Conservation (phyloP, 2,888 invertebrate genomes). For the Leistus spinibarbis region DNA sequence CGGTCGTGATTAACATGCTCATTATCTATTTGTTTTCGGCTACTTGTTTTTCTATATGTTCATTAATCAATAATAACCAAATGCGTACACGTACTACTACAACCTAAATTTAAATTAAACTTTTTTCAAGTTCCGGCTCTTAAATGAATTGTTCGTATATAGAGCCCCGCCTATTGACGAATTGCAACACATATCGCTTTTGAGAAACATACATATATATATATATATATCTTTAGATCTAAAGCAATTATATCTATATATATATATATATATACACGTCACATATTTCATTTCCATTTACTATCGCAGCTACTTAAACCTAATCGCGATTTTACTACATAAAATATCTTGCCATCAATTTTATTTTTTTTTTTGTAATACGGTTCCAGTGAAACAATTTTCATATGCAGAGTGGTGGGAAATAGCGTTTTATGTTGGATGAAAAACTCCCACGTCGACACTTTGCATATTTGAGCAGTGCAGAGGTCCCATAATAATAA, state of each 20-base stretch:
- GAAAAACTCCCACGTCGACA: background rate
- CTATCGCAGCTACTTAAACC: too few relatives aligned
- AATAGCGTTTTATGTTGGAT: background rate
- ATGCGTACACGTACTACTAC: background rate
- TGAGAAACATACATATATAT: too few relatives aligned
- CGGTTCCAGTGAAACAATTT: background rate
- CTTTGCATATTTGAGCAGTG: background rate
- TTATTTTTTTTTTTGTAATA: too few relatives aligned
- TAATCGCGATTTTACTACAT: too few relatives aligned
- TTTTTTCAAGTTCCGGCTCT: background rate
- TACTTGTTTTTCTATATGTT: background rate
- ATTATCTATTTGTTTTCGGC: background rate
- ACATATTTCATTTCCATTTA: too few relatives aligned
- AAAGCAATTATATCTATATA: too few relatives aligned
- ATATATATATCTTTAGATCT: too few relatives aligned
- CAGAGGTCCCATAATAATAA: conserved; percentile 18
- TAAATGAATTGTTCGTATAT: too few relatives aligned
- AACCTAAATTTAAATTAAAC: background rate
- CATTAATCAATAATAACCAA: background rate
- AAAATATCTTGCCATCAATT: too few relatives aligned
- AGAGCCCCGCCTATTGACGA: too few relatives aligned
- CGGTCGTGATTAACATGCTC: background rate
- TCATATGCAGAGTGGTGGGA: background rate
- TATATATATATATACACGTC: too few relatives aligned
- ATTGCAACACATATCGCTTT: too few relatives aligned